A percentile compares a stretch with the other conserved stretches of the same genome.
Conservation (phyloP, 2,113 vertebrate genomes). For the Bungarus multicinctus region DNA sequence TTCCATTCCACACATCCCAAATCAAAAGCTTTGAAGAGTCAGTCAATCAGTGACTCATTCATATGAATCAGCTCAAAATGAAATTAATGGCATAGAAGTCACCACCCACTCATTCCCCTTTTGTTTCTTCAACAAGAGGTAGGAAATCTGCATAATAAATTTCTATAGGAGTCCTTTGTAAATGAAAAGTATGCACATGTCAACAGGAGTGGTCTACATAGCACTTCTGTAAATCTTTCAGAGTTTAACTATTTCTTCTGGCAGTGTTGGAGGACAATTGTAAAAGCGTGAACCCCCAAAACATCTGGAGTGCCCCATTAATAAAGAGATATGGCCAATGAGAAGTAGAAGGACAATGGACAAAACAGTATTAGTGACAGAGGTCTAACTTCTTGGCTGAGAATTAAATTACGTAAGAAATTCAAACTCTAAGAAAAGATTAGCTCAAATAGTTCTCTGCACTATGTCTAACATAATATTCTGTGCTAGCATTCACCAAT, state of each 20-base stretch:
- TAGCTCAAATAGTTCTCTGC: no score
- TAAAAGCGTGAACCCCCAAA: no score
- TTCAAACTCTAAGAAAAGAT: neutral
- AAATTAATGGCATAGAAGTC: neutral
- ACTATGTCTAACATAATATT: no score
- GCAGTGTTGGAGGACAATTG: no score
- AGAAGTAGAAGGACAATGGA: neutral
- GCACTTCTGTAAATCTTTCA: no score
- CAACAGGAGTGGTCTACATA: constrained; percentile 59
- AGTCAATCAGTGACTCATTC: neutral
- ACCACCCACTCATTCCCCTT: neutral
- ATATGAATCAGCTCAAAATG: neutral
- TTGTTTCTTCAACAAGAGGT: constrained; percentile 16
- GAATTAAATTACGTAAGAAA: neutral
- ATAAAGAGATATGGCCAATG: neutral
- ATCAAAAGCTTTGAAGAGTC: neutral
- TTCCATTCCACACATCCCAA: neutral
- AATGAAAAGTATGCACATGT: constrained; percentile 43
- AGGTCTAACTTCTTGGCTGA: neutral
- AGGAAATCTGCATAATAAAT: constrained; percentile 5
- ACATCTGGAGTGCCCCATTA: no score
- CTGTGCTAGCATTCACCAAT: no score
- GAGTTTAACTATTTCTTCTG: no score
- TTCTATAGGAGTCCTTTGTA: constrained; percentile 52
- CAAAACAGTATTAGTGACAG: neutral